phyloP scores from a whole-genome alignment of 2,888 invertebrate species.

The Polyommatus iphigenia region DNA sequence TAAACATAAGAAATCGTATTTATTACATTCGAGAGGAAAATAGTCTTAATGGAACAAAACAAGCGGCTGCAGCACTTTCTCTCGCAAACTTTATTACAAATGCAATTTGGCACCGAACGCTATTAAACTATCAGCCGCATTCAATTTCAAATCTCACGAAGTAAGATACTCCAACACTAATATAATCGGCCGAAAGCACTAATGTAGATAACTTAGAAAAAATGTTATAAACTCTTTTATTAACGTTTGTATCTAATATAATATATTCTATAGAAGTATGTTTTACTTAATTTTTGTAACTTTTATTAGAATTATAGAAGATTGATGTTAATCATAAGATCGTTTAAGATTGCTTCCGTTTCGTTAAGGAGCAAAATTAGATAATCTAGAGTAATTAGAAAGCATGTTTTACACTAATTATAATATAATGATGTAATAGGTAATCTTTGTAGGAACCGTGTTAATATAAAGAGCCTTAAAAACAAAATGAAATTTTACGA shows the following conservation, averaged over 20 bases:
- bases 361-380: neutral
- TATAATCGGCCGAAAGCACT: slow-evolving; percentile 19
- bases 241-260: neutral
- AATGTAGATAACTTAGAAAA: neutral
- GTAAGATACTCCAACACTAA: slow-evolving; percentile 34
- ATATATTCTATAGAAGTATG: neutral
- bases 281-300: neutral
- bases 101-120: slow-evolving; percentile 43
- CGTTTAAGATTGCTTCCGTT: neutral
- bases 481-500: neutral
- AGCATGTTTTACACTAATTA: neutral
- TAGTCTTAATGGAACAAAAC: slow-evolving; percentile 26
- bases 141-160: slow-evolving; percentile 39
- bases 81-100: slow-evolving; percentile 40
- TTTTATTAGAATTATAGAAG: neutral
- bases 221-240: neutral
- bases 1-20: slow-evolving; percentile 23
- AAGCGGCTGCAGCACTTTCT: slow-evolving; percentile 31
- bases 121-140: slow-evolving; percentile 39
- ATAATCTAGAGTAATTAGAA: slow-evolving; percentile 8
- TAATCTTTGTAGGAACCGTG: neutral
- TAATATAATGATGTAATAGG: slow-evolving; percentile 9
- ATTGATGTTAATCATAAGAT: slow-evolving; percentile 5
- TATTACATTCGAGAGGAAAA: slow-evolving; percentile 22
- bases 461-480: neutral